Evolutionary conservation across 2,113 vertebrate genomes (phyloP).

Genomic region (Mionectes macconnelli): DNA sequence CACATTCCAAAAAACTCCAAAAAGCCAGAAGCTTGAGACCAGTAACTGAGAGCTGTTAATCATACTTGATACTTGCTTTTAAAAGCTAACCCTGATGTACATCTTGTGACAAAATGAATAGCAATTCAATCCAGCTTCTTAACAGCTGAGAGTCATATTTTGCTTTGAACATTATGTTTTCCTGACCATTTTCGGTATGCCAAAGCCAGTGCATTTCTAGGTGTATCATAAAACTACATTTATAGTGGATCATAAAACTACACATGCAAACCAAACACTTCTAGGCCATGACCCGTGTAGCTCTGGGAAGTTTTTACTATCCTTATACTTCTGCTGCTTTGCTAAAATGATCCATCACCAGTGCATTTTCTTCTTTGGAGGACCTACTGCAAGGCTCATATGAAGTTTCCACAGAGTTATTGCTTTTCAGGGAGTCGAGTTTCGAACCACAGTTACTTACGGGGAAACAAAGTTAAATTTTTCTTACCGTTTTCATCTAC

Average conservation of each 20-base stretch:
- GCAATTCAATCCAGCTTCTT: neutral
- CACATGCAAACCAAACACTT: neutral
- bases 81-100: neutral
- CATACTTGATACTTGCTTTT: neutral
- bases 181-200: neutral
- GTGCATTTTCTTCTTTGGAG: neutral
- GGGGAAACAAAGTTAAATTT: neutral
- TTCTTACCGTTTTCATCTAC: conserved; percentile 97
- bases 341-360: neutral
- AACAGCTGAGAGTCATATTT: neutral
- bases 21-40: conserved; percentile 16
- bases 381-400: neutral
- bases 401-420: neutral
- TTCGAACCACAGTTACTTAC: neutral
- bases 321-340: neutral
- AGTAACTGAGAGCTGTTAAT: neutral
- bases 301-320: neutral
- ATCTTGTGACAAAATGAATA: neutral
- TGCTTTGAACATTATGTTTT: neutral
- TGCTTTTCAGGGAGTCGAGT: neutral
- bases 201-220: neutral
- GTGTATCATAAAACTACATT: neutral
- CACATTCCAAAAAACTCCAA: neutral
- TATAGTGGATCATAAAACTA: neutral
- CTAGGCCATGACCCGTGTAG: neutral